These are phyloP conservation scores for Craseonycteris thonglongyai DNA, from an alignment of 2,113 vertebrate genomes.

Conservation along the genomic window DNA sequence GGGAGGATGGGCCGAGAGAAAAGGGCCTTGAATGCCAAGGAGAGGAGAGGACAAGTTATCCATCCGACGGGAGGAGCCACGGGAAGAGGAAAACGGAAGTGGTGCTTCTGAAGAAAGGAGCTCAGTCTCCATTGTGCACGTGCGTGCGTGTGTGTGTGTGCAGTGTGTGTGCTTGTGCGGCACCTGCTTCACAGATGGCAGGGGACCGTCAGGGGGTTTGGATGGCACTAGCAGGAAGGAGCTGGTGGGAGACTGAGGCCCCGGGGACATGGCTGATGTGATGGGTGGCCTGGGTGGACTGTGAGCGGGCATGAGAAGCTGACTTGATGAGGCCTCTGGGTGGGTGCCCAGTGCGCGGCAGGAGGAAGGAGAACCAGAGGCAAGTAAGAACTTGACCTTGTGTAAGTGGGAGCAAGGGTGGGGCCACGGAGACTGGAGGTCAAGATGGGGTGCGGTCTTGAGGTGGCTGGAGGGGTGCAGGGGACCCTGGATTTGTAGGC, in stretches of 20 bases:
- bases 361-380: background rate
- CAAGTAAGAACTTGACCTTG: background rate
- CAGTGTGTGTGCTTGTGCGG: no score
- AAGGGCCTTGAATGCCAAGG: background rate
- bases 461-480: background rate
- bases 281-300: background rate
- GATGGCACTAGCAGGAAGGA: background rate
- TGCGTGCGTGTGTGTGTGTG: background rate
- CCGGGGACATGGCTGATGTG: background rate
- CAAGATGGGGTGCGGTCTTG: background rate
- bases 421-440: background rate
- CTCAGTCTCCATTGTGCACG: fast-evolving
- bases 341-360: background rate
- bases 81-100: background rate
- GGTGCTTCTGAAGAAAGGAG: background rate
- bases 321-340: background rate
- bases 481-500: background rate
- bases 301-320: background rate
- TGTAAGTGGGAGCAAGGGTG: background rate
- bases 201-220: no score
- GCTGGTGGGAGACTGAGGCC: background rate
- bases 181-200: background rate
- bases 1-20: background rate
- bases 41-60: background rate
- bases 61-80: background rate